Base-by-base conservation (phyloP, 2,113 vertebrate species). In the Phainopepla nitens region DNA sequence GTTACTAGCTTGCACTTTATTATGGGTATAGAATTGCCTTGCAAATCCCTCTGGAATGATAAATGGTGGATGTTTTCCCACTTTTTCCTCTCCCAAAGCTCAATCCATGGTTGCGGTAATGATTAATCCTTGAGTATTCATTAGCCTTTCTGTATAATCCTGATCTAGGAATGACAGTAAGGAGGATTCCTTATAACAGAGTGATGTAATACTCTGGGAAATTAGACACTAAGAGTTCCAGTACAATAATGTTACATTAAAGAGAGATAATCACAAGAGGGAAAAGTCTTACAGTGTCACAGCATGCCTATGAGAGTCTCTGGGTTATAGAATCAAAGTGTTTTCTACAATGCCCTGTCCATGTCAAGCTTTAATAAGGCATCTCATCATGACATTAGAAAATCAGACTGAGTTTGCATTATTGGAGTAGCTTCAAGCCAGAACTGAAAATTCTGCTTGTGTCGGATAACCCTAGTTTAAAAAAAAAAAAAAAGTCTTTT, bases 161-260 rank as follows among this genome's bases (percentile, higher is more conserved):
- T 79, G 58, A 47, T 90, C 60, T 73, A 60, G 54, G 50, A 95
- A 89, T 29, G 75, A 88, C 93, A 94, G 56, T 77, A 80, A 96
- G 76, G 44, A 92, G 86, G 71, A 85, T 91, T 96, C 85, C 71
- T 91, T 65, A 77, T 31, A 85, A 70, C 25, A 65, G 50, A 93
- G 78, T 88, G 73, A 93, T 73, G 73, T 80, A 87, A 94, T 90
- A 64, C 75, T 93, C 35, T 44, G 54, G 33, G 54, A 96, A 91
- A 95, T 94, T 54, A 95, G 70, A 58, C 83, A 73, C 56, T 81
- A 33, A 87, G 84, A 91, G 53, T 36, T 76, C 9, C 50, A 57
- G 42, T 58, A 82, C 42, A 94, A 93, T 69, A 79, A 76, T 62
- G 24, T 85, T 86, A 57, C 39, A 86, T 90, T 79, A 88, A 24